These are phyloP conservation scores for Entosphenus tridentatus DNA, from an alignment of 2,113 vertebrate genomes.

Conservation along the genomic window DNA sequence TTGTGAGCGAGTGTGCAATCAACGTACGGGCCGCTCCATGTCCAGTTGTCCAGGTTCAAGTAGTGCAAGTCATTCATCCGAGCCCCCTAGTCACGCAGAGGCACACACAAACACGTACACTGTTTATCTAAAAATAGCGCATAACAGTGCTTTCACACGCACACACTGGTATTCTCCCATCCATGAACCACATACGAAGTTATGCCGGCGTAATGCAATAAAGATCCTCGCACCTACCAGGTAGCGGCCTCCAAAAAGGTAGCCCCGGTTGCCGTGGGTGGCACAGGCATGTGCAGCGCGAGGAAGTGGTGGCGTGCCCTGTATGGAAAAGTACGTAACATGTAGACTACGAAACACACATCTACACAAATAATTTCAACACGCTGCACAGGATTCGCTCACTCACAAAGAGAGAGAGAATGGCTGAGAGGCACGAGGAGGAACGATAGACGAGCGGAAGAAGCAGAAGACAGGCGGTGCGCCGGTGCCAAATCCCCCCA, in stretches of 20 bases:
- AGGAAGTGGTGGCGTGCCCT: constrained; percentile 68
- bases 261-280: constrained; percentile 57
- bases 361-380: not conserved
- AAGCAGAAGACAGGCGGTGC: no score
- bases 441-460: no score
- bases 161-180: not conserved
- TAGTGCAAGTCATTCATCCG: constrained; percentile 75
- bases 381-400: constrained; percentile 6
- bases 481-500: not conserved
- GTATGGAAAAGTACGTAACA: not conserved
- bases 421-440: no score
- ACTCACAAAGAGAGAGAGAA: not conserved
- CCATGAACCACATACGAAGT: not conserved
- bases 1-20: not conserved
- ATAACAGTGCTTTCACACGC: not conserved
- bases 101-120: constrained; percentile 7
- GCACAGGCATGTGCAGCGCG: constrained; percentile 81
- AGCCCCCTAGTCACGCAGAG: constrained; percentile 34
- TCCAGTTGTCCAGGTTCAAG: constrained; percentile 71
- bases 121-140: not conserved
- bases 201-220: not conserved
- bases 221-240: constrained; percentile 24
- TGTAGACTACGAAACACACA: no score
- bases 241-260: constrained; percentile 75
- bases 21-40: constrained; percentile 76